phyloP scores from a whole-genome alignment of 2,113 vertebrate species.

The Elanoides forficatus region DNA sequence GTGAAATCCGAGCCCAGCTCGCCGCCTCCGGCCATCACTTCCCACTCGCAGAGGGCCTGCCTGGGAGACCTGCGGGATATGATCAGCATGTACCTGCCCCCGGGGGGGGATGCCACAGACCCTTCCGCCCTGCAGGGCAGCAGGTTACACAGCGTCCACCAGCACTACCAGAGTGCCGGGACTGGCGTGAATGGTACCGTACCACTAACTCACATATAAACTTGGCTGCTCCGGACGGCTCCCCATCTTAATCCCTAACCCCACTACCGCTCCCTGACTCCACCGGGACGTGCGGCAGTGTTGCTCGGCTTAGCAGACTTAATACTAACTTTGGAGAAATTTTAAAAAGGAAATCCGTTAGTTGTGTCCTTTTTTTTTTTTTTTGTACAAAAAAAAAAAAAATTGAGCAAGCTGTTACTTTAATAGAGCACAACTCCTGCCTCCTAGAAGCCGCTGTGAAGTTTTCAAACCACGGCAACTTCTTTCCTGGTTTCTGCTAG shows the following conservation, averaged over 20 bases:
- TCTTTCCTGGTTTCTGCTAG: background rate
- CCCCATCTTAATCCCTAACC: background rate
- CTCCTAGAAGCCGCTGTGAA: constrained; percentile 22
- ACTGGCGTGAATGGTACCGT: constrained; percentile 93
- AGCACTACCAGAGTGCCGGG: constrained; percentile 94
- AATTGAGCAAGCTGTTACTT: constrained; percentile 28
- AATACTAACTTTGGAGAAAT: constrained; percentile 32
- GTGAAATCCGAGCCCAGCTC: constrained; percentile 97
- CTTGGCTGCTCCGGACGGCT: background rate
- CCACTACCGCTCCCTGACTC: background rate
- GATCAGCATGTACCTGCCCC: constrained; percentile 99
- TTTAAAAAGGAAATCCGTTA: constrained; percentile 53
- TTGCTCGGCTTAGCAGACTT: constrained; percentile 52
- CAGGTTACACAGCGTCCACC: constrained; percentile 94
- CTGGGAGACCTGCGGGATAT: constrained; percentile 98
- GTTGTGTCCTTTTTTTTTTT: constrained; percentile 65
- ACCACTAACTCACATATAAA: constrained; percentile 96
- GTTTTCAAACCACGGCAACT: background rate
- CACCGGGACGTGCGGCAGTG: constrained; percentile 46
- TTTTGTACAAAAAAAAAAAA: constrained; percentile 30
- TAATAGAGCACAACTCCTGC: constrained; percentile 31
- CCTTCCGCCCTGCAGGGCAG: constrained; percentile 86
- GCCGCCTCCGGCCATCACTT: constrained; percentile 91
- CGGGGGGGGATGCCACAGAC: constrained; percentile 90
- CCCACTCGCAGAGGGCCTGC: constrained; percentile 95